Conservation (phyloP, 2,888 invertebrate species). For the Dinocampus coccinellae region DNA sequence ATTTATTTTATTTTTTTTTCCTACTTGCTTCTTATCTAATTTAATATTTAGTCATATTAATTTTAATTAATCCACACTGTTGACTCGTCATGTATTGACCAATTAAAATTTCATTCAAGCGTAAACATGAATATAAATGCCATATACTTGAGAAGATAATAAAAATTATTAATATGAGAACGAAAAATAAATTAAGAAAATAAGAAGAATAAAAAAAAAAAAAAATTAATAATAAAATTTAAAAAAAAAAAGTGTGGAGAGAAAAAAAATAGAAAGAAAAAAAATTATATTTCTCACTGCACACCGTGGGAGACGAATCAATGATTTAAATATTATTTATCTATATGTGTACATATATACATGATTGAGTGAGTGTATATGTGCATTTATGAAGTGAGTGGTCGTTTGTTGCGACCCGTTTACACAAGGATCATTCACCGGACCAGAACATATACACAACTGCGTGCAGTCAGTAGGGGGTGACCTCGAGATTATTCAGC, state of each 20-base stretch:
- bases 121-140: not conserved
- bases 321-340: not conserved
- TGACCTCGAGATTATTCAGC: constrained; percentile 43
- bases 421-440: constrained; percentile 51
- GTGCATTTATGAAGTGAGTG: constrained; percentile 25
- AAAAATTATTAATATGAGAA: not conserved
- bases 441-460: constrained; percentile 42
- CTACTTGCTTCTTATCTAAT: not conserved
- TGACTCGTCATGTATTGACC: not conserved
- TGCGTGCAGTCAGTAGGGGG: constrained; percentile 28
- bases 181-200: not conserved
- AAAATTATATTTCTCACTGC: not conserved
- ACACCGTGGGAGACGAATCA: constrained; percentile 12
- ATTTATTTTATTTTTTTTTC: not conserved
- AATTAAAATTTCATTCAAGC: constrained; percentile 6
- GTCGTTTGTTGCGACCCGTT: constrained; percentile 45
- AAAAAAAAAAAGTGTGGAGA: too few species aligned
- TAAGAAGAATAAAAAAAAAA: not conserved
- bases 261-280: not conserved
- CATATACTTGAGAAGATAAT: not conserved
- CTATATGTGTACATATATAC: not conserved
- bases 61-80: not conserved
- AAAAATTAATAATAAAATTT: too few species aligned
- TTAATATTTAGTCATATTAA: not conserved
- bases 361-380: constrained; percentile 11